phyloP scores from a whole-genome alignment of 2,113 vertebrate genomes.

The Xenopus borealis region DNA sequence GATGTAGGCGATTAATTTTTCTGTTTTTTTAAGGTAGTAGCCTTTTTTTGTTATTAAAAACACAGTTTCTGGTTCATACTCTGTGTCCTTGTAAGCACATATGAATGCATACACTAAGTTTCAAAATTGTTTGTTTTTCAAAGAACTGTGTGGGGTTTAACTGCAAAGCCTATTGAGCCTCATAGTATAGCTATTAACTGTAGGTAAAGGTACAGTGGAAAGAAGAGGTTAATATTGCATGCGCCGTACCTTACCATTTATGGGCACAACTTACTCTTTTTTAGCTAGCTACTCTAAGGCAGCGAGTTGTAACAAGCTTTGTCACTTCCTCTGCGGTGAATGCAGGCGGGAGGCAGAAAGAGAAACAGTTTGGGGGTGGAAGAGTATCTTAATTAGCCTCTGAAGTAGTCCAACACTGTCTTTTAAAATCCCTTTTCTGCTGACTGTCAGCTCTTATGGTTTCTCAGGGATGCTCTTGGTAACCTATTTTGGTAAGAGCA shows the following conservation, averaged over 20 bases:
- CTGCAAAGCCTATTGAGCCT: too few relatives aligned
- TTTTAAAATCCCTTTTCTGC: background rate
- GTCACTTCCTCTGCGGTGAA: conserved; percentile 42
- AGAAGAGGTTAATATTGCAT: conserved; percentile 10
- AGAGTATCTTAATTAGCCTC: background rate
- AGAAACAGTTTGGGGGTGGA: conserved; percentile 11
- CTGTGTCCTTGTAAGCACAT: too few relatives aligned
- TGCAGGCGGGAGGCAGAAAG: conserved; percentile 20
- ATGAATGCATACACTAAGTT: too few relatives aligned
- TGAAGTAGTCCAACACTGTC: background rate
- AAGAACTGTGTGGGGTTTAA: too few relatives aligned
- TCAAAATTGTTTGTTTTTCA: too few relatives aligned
- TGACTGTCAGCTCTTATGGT: background rate
- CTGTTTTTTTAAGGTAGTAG: too few relatives aligned
- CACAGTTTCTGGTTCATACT: too few relatives aligned
- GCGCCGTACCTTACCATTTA: conserved; percentile 26
- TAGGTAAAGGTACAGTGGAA: background rate
- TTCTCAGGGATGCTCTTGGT: background rate
- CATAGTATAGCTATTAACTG: too few relatives aligned
- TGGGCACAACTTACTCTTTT: conserved; percentile 24
- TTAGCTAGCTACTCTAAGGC: conserved; percentile 17
- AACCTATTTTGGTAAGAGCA: too few relatives aligned
- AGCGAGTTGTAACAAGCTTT: conserved; percentile 19
- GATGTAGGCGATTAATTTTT: too few relatives aligned
- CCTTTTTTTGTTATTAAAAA: too few relatives aligned